A percentile compares a stretch with the other conserved stretches of the same genome.
Evolutionary conservation across 37 sponge, comb jelly and placozoan genomes (phyloP).

Genomic region (Beroe forskalii): DNA sequence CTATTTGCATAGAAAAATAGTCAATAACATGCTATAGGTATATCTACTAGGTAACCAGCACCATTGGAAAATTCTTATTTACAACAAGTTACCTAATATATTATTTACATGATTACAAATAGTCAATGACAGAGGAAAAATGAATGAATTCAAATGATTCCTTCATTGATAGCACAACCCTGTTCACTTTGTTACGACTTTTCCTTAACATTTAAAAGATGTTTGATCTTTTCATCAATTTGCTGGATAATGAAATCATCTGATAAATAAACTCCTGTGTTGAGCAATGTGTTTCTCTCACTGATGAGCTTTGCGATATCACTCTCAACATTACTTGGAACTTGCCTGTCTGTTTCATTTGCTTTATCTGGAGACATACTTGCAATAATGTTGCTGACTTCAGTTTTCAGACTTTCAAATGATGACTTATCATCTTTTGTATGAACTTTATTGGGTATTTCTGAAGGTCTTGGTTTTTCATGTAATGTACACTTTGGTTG

Average conservation of each 20-base stretch:
- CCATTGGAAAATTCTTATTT: too few relatives aligned
- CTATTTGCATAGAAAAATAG: too few relatives aligned
- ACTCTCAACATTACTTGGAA: slow-evolving; percentile 1
- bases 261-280: slow-evolving; percentile 33
- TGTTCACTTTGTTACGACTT: not conserved
- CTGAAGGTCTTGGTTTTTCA: not conserved
- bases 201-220: not conserved
- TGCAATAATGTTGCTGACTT: not conserved
- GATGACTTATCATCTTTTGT: not conserved
- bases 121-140: too few relatives aligned
- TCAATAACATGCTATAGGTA: too few relatives aligned
- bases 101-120: too few relatives aligned
- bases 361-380: not conserved
- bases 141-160: too few relatives aligned
- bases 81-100: too few relatives aligned
- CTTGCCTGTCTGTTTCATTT: not conserved
- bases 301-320: slow-evolving; percentile 56
- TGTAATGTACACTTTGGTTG: not conserved
- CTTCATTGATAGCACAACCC: too few relatives aligned
- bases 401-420: not conserved
- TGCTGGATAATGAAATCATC: slow-evolving; percentile 18
- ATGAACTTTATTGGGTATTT: not conserved
- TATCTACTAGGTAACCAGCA: too few relatives aligned
- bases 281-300: slow-evolving; percentile 14
- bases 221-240: slow-evolving; percentile 13